Percentiles rank a stretch among this genome's conserved stretches.
Evolutionary conservation across 2,797 vertebrate species (phyloP).

Genomic region (Pangasius sanitwongsei): DNA sequence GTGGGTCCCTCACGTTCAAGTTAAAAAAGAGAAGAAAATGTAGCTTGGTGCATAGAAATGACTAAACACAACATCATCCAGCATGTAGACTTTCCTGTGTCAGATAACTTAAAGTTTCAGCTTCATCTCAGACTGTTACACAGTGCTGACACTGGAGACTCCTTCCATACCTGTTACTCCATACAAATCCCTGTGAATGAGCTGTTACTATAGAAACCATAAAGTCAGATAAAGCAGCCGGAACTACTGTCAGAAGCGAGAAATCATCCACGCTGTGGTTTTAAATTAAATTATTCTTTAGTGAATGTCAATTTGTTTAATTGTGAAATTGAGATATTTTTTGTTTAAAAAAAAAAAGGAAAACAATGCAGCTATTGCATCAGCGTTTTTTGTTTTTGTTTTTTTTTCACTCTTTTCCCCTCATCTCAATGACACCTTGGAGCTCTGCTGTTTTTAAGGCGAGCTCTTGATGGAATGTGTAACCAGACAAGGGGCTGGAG

Average conservation of each 20-base stretch:
- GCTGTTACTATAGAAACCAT: neutral
- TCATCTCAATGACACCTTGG: constrained; percentile 14
- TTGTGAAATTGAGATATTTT: neutral
- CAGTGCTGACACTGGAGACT: neutral
- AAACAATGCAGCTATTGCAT: neutral
- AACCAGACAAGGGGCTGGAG: constrained; percentile 51
- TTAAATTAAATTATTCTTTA: neutral
- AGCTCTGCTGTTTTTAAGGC: constrained; percentile 29
- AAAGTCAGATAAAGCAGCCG: neutral
- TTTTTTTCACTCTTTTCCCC: neutral
- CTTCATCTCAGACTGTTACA: neutral
- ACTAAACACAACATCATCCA: neutral
- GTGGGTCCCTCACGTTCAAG: neutral
- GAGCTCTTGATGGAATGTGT: constrained; percentile 45
- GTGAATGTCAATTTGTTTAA: neutral
- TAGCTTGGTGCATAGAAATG: neutral
- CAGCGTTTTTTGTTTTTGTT: neutral
- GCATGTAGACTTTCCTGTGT: neutral
- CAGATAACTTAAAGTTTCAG: neutral
- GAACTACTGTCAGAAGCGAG: neutral
- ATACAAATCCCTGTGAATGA: neutral
- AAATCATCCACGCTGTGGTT: neutral
- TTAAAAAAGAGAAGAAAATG: neutral
- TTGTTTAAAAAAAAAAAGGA: neutral
- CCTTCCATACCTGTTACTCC: neutral